phyloP scores from a whole-genome alignment of 2,797 vertebrate genomes.

The Anisognathus igniventris region DNA sequence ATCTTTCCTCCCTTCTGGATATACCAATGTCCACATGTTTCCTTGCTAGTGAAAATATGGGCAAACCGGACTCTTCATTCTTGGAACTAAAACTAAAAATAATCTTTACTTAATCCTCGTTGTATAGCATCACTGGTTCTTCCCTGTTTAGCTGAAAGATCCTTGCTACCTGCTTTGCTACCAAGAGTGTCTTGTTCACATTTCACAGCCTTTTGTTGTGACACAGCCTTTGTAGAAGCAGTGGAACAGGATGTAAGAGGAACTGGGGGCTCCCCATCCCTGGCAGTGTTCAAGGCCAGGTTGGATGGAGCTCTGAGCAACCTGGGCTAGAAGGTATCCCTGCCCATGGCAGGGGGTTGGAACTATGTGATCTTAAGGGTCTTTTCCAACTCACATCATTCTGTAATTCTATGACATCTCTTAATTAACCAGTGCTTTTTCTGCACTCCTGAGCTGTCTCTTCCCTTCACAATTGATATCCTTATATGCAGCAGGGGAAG shows the following conservation, averaged over 20 bases:
- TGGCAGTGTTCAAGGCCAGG: background rate
- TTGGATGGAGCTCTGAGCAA: background rate
- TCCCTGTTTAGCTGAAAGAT: background rate
- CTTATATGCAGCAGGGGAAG: background rate
- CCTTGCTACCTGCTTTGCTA: background rate
- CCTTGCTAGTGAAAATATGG: background rate
- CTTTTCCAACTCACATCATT: background rate
- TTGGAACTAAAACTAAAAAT: background rate
- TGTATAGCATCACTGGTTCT: background rate
- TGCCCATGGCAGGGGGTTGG: background rate
- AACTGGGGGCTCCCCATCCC: background rate
- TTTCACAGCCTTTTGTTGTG: background rate
- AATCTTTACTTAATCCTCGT: background rate
- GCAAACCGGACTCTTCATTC: background rate
- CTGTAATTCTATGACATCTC: background rate
- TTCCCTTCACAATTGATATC: background rate
- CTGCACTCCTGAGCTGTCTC: fast-evolving
- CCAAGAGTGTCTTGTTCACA: background rate
- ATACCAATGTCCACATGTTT: background rate
- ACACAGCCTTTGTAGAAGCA: background rate
- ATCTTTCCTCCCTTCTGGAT: background rate
- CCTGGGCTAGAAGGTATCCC: background rate
- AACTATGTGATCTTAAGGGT: background rate
- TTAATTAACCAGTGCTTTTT: background rate
- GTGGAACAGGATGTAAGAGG: background rate